Percentiles rank a stretch among this genome's conserved stretches.
These are phyloP conservation scores for Collichthys lucidus DNA, from an alignment of 2,113 vertebrate genomes.

Conservation along the genomic window DNA sequence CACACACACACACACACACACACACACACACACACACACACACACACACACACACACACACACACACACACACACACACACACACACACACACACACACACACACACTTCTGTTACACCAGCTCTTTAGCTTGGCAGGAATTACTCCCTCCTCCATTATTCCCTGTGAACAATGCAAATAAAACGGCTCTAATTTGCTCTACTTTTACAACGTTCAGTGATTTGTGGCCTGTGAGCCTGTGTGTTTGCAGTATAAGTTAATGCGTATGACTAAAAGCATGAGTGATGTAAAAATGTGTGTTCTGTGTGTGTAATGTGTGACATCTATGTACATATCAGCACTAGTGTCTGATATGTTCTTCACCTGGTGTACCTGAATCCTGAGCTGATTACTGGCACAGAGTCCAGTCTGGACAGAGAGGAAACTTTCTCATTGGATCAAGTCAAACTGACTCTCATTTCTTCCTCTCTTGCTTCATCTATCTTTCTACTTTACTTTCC, in stretches of 20 bases:
- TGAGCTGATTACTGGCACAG: conserved; percentile 24
- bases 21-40: conserved; percentile 15
- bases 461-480: conserved; percentile 28
- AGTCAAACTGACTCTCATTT: conserved; percentile 41
- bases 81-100: conserved; percentile 7
- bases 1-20: neutral
- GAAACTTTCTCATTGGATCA: conserved; percentile 37
- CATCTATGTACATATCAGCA: conserved; percentile 10
- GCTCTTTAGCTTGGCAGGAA: conserved; percentile 55
- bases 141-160: conserved; percentile 50
- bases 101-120: conserved; percentile 36
- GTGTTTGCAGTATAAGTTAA: conserved; percentile 32
- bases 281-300: conserved; percentile 14
- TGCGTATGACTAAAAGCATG: conserved; percentile 19
- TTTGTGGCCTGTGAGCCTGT: conserved; percentile 61
- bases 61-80: neutral
- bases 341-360: conserved; percentile 27
- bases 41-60: no score
- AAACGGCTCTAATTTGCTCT: conserved; percentile 69
- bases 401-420: conserved; percentile 11
- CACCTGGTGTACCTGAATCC: conserved; percentile 28
- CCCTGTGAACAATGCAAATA: conserved; percentile 74
- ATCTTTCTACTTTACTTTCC: conserved; percentile 19
- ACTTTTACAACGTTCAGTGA: conserved; percentile 64
- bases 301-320: conserved; percentile 28